A percentile compares a stretch with the other conserved stretches of the same genome.
Evolutionary conservation across 2,888 invertebrate species (phyloP).

Genomic region (Agrotis ipsilon): DNA sequence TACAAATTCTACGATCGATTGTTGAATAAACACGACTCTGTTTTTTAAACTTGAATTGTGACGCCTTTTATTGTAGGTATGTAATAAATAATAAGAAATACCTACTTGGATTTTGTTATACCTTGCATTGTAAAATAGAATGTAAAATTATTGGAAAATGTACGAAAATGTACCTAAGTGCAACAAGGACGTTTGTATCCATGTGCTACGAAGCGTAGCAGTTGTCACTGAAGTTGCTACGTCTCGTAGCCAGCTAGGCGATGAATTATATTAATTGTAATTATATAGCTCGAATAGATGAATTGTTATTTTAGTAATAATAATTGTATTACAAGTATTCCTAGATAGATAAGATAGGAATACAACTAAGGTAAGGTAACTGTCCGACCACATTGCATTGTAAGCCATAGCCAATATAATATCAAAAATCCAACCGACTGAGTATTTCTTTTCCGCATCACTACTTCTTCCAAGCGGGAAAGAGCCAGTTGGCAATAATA

Average conservation of each 20-base stretch:
- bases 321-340: not conserved
- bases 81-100: not conserved
- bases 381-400: too few relatives aligned
- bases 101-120: not conserved
- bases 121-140: too few relatives aligned
- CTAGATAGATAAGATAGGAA: too few relatives aligned
- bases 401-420: slow-evolving; percentile 9
- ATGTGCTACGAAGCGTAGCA: not conserved
- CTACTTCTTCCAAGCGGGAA: slow-evolving; percentile 35
- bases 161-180: too few relatives aligned
- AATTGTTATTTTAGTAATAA: not conserved
- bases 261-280: not conserved
- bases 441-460: slow-evolving; percentile 50
- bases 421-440: slow-evolving; percentile 28
- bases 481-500: slow-evolving; percentile 60
- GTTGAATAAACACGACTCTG: slow-evolving; percentile 22
- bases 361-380: too few relatives aligned
- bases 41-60: slow-evolving; percentile 17
- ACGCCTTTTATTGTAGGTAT: not conserved
- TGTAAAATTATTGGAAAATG: too few relatives aligned
- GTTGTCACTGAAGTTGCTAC: slow-evolving; percentile 6
- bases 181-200: too few relatives aligned
- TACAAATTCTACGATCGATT: slow-evolving; percentile 56
- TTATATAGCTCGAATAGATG: not conserved
- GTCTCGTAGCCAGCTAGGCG: not conserved